Evolutionary conservation across 2,797 vertebrate genomes (phyloP), one percentile per base, ranked within the genome.

Genomic region (Crocodylus rhombifer): DNA sequence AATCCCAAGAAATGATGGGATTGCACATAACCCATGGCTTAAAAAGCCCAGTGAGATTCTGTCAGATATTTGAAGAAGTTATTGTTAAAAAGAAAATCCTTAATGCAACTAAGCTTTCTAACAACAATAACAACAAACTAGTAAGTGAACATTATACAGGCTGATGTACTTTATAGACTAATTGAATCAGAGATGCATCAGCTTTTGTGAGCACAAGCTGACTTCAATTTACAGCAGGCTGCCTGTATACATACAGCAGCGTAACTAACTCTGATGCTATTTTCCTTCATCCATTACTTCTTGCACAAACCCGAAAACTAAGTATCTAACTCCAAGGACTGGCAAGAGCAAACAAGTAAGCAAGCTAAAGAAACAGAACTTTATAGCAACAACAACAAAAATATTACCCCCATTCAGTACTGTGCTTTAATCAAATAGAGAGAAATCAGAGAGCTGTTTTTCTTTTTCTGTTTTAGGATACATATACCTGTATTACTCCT

Each of bases 371-470:
- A 91, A 92, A 90, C 0, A 1, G 81, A 92, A 82, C 73, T 7
- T 26, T 73, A 51, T 26, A 51, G 14, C 25, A 42, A 42, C 21
- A 71, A 9, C 10, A 87, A 25, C 11, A 42, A 23, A 80, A 88
- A 8, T 26, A 36, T 18, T 2, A 6, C 2, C 25, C 23, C 7
- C 15, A 26, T 23, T 36, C 8, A 64, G 15, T 30, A 14, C 0
- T 51, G 0, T 30, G 73, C 80, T 93, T 86, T 23, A 51, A 16
- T 23, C 26, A 23, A 73, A 69, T 14, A 21, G 20, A 36, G 33
- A 69, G 30, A 69, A 51, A 73, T 51, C 36, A 73, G 36, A 51
- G 58, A 87, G 42, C 56, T 30, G 42, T 33, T 23, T 51, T 80
- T 75, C 55, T 67, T 42, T 28, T 69, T 73, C 73, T 5, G 20